phyloP scores from a whole-genome alignment of 2,888 invertebrate species.

The Chymomyza amoena region DNA sequence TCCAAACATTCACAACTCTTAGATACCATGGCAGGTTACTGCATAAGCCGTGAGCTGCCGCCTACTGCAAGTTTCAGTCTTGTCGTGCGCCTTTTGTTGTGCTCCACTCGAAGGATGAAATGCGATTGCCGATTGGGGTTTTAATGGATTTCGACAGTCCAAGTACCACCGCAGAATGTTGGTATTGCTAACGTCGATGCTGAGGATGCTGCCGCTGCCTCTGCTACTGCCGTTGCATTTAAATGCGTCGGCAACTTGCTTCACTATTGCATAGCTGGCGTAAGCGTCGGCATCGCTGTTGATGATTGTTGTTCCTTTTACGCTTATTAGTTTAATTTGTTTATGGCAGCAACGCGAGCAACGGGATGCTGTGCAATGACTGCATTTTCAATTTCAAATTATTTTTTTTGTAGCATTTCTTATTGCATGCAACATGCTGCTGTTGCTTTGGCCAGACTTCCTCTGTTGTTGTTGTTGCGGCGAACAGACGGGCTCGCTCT shows the following conservation, averaged over 20 bases:
- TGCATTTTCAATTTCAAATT: background rate
- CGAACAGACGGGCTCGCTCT: slow-evolving; percentile 36
- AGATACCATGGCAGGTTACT: background rate
- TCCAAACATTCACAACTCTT: background rate
- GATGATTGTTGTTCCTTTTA: slow-evolving; percentile 53
- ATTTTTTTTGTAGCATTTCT: slow-evolving; percentile 10
- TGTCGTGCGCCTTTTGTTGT: slow-evolving; percentile 39
- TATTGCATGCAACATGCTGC: slow-evolving; percentile 69
- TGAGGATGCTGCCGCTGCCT: slow-evolving; percentile 24
- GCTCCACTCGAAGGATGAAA: slow-evolving; percentile 73
- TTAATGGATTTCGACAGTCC: slow-evolving; percentile 75
- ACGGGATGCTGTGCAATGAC: background rate
- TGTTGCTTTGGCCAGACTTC: background rate
- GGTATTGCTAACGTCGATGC: slow-evolving; percentile 14
- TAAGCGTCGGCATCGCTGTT: background rate
- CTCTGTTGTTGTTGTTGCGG: slow-evolving; percentile 36
- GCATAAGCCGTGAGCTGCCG: slow-evolving; percentile 1
- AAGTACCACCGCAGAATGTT: slow-evolving; percentile 35
- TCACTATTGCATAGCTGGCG: slow-evolving; percentile 43
- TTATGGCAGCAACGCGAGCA: slow-evolving; percentile 36
- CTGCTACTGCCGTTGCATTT: slow-evolving; percentile 36
- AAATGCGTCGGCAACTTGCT: slow-evolving; percentile 21
- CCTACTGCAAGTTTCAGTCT: slow-evolving; percentile 6
- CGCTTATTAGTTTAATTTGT: slow-evolving; percentile 71
- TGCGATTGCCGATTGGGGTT: slow-evolving; percentile 74